Evolutionary conservation across 2,797 vertebrate genomes (phyloP).

Genomic region (Pseudochromis fuscus): DNA sequence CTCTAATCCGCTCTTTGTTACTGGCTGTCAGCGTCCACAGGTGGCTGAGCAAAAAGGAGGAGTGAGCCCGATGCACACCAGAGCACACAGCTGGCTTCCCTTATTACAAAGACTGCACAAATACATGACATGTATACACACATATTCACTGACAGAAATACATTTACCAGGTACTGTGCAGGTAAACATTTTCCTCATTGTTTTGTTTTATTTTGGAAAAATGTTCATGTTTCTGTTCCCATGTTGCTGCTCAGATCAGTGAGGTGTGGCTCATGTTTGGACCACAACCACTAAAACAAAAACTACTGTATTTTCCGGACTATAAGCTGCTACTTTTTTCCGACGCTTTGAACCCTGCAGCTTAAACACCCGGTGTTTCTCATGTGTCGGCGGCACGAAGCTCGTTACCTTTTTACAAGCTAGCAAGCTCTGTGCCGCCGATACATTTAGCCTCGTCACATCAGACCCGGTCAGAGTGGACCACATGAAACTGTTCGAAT

Average conservation of each 20-base stretch:
- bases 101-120: constrained; percentile 25
- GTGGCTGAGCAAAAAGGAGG: constrained; percentile 43
- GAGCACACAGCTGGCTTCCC: constrained; percentile 3
- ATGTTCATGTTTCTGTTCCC: background rate
- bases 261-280: background rate
- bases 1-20: constrained; percentile 77
- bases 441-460: too few species aligned
- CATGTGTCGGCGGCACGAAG: too few species aligned
- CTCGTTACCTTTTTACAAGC: too few species aligned
- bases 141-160: background rate
- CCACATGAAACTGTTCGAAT: too few species aligned
- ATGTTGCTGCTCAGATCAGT: background rate
- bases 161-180: background rate
- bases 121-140: constrained; percentile 9
- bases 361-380: too few species aligned
- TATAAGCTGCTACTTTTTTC: too few species aligned
- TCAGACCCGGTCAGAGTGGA: too few species aligned
- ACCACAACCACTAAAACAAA: background rate
- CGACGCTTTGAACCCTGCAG: too few species aligned
- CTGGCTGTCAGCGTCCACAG: constrained; percentile 57
- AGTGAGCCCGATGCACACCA: constrained; percentile 8
- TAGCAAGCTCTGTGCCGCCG: too few species aligned
- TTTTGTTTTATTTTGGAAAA: background rate
- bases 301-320: too few species aligned
- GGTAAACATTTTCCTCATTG: background rate